Conservation (phyloP, 2,113 vertebrate species). For the Takifugu bimaculatus region DNA sequence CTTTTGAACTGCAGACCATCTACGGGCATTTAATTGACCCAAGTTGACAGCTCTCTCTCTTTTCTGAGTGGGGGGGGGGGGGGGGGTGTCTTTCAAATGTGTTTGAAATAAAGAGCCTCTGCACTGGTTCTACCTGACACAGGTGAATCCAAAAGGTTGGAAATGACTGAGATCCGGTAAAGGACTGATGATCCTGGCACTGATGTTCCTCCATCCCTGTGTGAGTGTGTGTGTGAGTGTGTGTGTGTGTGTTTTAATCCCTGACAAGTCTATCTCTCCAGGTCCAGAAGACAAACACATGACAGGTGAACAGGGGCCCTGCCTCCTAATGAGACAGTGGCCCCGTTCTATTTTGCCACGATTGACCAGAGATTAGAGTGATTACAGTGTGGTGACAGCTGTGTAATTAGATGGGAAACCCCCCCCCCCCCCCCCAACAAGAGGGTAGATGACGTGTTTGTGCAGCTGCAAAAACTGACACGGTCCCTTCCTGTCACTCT, state of each 20-base stretch:
- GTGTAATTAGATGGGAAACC: conserved; percentile 65
- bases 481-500: conserved; percentile 32
- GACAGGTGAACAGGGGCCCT: conserved; percentile 32
- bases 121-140: conserved; percentile 31
- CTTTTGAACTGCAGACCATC: conserved; percentile 44
- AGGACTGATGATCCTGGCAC: conserved; percentile 15
- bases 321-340: conserved; percentile 49
- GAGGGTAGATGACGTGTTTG: conserved; percentile 50
- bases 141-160: conserved; percentile 43
- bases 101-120: conserved; percentile 15
- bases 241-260: conserved; percentile 12
- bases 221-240: neutral
- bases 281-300: conserved; percentile 37
- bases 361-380: conserved; percentile 57
- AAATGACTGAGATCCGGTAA: neutral
- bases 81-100: conserved; percentile 12
- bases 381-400: conserved; percentile 65
- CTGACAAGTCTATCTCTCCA: conserved; percentile 36
- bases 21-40: conserved; percentile 34
- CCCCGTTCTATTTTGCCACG: conserved; percentile 39
- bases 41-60: conserved; percentile 30
- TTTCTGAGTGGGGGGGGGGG: neutral
- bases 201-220: no score
- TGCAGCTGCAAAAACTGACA: conserved; percentile 55
- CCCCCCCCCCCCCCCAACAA: conserved; percentile 31